Conservation (phyloP, 1,140 invertebrate species). For the Cyrtorhinus lividipennis region DNA sequence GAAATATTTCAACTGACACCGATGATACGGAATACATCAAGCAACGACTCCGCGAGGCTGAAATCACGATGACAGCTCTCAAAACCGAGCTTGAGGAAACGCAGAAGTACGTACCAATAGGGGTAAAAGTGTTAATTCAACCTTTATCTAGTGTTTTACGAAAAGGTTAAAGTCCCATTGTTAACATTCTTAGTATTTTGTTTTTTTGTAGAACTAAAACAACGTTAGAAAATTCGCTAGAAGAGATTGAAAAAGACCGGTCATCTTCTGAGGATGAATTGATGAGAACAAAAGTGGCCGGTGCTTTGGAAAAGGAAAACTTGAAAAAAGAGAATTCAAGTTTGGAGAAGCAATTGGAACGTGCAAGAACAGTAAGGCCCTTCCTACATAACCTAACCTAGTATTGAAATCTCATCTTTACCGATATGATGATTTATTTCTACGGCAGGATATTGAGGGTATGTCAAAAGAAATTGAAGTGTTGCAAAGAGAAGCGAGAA, state of each 20-base stretch:
- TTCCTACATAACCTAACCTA: no score
- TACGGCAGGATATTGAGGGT: not conserved
- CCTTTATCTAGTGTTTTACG: no score
- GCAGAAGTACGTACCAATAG: not conserved
- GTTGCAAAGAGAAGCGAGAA: constrained; percentile 1
- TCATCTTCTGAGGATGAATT: not conserved
- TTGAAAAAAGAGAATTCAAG: not conserved
- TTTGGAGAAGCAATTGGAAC: not conserved
- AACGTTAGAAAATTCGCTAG: not conserved
- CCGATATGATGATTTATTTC: no score
- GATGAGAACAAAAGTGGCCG: not conserved
- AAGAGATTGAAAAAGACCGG: not conserved
- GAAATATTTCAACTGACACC: no score
- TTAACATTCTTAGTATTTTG: no score
- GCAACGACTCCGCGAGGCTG: not conserved
- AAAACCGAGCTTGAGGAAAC: not conserved
- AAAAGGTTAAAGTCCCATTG: no score
- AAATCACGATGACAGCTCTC: not conserved
- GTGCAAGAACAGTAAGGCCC: not conserved
- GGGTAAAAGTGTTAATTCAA: no score
- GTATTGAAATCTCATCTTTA: no score
- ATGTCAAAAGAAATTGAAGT: not conserved
- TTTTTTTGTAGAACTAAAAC: not conserved
- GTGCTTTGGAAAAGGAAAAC: not conserved
- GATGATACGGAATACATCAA: not conserved